phyloP scores from a whole-genome alignment of 2,797 vertebrate genomes.

The Enteromius radiatus region DNA sequence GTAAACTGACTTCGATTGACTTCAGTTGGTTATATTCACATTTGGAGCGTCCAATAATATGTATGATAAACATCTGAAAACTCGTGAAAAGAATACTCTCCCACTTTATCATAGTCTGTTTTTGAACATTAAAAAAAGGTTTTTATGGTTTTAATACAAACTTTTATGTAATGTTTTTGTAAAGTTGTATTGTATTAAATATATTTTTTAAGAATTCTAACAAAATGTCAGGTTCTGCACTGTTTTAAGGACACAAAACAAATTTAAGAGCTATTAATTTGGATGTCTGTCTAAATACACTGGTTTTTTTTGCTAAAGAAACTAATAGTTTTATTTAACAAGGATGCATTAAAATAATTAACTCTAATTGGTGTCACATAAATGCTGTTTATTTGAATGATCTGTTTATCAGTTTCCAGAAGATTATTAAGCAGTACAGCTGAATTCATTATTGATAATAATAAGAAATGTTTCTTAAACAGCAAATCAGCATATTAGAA shows the following conservation, averaged over 20 bases:
- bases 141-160: too few species aligned
- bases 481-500: too few species aligned
- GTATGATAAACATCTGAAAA: neutral
- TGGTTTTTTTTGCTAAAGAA: neutral
- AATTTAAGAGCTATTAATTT: neutral
- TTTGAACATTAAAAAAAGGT: too few species aligned
- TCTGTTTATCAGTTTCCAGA: too few species aligned
- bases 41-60: neutral
- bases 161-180: too few species aligned
- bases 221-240: neutral
- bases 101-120: neutral
- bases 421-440: too few species aligned
- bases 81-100: neutral
- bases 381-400: too few species aligned
- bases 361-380: neutral
- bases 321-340: neutral
- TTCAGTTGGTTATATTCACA: neutral
- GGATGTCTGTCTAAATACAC: neutral
- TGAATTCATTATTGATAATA: too few species aligned
- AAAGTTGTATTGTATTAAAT: neutral
- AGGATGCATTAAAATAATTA: neutral
- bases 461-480: too few species aligned
- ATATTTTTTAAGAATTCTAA: neutral
- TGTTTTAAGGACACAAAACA: neutral
- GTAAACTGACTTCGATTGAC: slow-evolving; percentile 64